Percentiles rank a stretch among this genome's conserved stretches.
Evolutionary conservation across 2,797 vertebrate species (phyloP).

Genomic region (Melanotaenia boesemani): DNA sequence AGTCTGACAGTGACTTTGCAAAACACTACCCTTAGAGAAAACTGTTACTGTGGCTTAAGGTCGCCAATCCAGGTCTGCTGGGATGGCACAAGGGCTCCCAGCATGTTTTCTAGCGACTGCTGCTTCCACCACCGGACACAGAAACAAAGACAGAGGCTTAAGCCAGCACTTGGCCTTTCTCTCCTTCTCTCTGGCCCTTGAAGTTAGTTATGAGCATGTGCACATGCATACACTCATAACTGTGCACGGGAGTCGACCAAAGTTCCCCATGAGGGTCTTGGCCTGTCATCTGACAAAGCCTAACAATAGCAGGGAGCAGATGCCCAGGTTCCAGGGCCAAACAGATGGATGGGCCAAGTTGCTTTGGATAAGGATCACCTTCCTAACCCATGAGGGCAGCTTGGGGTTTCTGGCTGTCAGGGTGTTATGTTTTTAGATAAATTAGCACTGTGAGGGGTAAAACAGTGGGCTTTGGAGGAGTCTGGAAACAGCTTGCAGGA

Average conservation of each 20-base stretch:
- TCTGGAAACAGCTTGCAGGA: slow-evolving; percentile 82
- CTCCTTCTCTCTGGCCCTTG: slow-evolving; percentile 44
- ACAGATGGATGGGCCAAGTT: slow-evolving; percentile 83
- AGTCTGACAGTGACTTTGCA: slow-evolving; percentile 47
- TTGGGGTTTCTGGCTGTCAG: slow-evolving; percentile 80
- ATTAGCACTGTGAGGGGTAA: slow-evolving; percentile 79
- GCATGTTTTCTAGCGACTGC: slow-evolving; percentile 63
- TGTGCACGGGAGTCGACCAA: slow-evolving; percentile 66
- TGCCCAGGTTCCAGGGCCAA: slow-evolving; percentile 81
- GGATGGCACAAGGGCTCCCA: slow-evolving; percentile 67
- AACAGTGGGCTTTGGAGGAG: slow-evolving; percentile 73
- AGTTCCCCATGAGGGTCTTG: slow-evolving; percentile 81
- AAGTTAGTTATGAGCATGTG: slow-evolving; percentile 57
- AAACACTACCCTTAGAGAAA: slow-evolving; percentile 43
- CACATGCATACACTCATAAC: slow-evolving; percentile 48
- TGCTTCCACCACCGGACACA: slow-evolving; percentile 59
- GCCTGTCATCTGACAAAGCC: slow-evolving; percentile 84
- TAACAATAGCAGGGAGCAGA: slow-evolving; percentile 85
- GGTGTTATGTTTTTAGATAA: slow-evolving; percentile 82
- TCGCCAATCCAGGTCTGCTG: slow-evolving; percentile 67
- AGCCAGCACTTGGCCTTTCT: slow-evolving; percentile 76
- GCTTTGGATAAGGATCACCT: slow-evolving; percentile 82
- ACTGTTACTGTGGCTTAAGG: slow-evolving; percentile 65
- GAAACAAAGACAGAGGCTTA: slow-evolving; percentile 75
- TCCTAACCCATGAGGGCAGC: slow-evolving; percentile 72